A percentile compares a stretch with the other conserved stretches of the same genome.
Conservation (phyloP, 2,888 invertebrate species). For the Pyrrhosoma nymphula region DNA sequence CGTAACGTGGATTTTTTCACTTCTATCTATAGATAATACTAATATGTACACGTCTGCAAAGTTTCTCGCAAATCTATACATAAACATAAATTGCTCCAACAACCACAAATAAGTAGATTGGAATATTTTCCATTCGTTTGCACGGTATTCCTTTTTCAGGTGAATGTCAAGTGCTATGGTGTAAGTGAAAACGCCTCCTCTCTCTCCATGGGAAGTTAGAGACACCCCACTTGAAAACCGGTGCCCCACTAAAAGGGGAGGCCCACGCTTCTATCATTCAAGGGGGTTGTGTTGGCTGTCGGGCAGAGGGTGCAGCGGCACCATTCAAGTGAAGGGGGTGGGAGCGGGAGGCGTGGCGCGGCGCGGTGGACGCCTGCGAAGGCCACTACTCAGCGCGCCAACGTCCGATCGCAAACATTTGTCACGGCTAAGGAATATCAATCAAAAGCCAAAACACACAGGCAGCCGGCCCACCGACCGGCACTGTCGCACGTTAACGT, state of each 20-base stretch:
- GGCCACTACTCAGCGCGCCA: constrained; percentile 21
- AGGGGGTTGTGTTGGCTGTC: too few relatives aligned
- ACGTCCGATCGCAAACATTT: constrained; percentile 37
- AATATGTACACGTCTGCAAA: too few relatives aligned
- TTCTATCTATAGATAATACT: too few relatives aligned
- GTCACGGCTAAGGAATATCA: constrained; percentile 21
- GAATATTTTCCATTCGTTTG: too few relatives aligned
- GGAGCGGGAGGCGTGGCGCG: background rate
- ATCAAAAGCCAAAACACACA: constrained; percentile 12
- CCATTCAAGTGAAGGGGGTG: background rate
- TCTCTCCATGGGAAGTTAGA: too few relatives aligned
- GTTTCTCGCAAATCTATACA: too few relatives aligned
- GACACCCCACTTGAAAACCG: too few relatives aligned
- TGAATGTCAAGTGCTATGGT: background rate
- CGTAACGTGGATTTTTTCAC: too few relatives aligned
- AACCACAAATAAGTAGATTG: too few relatives aligned
- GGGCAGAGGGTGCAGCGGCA: background rate
- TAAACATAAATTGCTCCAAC: too few relatives aligned
- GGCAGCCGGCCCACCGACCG: background rate
- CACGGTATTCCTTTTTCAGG: background rate
- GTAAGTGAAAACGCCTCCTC: background rate
- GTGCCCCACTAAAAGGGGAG: background rate
- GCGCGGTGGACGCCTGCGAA: background rate
- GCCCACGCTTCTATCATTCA: background rate
- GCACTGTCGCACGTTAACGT: too few relatives aligned